A percentile compares a stretch with the other conserved stretches of the same genome.
Conservation (phyloP, 30 jellyfish, hydroid and myxozoan species). For the Aurelia sp. region DNA sequence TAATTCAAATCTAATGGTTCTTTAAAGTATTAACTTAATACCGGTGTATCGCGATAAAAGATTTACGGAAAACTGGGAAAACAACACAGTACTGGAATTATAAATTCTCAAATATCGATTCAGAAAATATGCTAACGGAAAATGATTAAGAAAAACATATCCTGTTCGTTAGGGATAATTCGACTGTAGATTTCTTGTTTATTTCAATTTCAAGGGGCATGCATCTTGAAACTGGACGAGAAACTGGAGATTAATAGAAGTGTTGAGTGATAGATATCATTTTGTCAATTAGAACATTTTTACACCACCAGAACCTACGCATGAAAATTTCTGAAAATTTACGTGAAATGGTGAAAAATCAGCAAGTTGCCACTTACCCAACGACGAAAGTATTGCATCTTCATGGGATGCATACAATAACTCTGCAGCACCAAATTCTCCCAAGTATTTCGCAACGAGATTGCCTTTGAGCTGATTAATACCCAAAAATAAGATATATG, state of each 20-base stretch:
- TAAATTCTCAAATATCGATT: no score
- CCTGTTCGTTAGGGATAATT: no score
- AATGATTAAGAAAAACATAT: no score
- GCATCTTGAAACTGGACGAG: not conserved
- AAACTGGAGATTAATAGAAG: not conserved
- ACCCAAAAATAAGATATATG: constrained; percentile 88
- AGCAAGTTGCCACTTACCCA: constrained; percentile 70
- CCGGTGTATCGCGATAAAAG: no score
- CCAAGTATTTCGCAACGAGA: constrained; percentile 96
- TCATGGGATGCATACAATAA: constrained; percentile 80
- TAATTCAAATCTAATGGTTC: no score
- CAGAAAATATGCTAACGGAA: no score
- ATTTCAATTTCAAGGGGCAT: no score
- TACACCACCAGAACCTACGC: not conserved
- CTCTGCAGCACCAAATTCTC: constrained; percentile 99
- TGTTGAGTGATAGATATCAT: no score
- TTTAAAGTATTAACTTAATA: no score
- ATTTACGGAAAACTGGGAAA: no score
- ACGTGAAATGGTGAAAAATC: not conserved
- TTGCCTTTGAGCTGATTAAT: constrained; percentile 55
- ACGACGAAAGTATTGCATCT: constrained; percentile 78
- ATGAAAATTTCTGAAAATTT: not conserved
- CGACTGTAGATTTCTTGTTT: no score
- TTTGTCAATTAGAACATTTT: not conserved
- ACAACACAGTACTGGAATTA: no score